These are phyloP conservation scores for Decapterus maruadsi DNA, from an alignment of 2,797 vertebrate species.

Conservation along the genomic window DNA sequence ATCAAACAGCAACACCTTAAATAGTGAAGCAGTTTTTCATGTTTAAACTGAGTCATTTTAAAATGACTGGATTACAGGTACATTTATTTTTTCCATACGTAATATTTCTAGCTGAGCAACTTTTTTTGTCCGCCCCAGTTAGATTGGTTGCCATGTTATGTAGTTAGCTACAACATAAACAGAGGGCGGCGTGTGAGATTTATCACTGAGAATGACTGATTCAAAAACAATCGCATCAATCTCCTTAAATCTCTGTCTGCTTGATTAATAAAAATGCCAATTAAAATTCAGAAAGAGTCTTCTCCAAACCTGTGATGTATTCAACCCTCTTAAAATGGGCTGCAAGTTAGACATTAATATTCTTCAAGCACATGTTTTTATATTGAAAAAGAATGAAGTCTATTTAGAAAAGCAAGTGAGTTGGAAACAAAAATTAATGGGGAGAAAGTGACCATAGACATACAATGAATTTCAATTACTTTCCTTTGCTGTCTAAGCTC, in stretches of 20 bases:
- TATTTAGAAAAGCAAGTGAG: conserved; percentile 85
- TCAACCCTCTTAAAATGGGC: conserved; percentile 72
- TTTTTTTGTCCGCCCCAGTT: neutral
- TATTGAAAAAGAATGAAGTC: conserved; percentile 79
- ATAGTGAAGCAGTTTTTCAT: conserved; percentile 23
- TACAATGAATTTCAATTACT: conserved; percentile 84
- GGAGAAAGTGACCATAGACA: conserved; percentile 82
- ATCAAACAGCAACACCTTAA: conserved; percentile 49
- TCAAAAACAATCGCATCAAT: conserved; percentile 56
- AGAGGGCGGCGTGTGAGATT: conserved; percentile 24
- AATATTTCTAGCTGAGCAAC: neutral
- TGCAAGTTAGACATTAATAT: conserved; percentile 81
- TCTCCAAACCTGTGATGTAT: conserved; percentile 70
- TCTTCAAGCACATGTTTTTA: conserved; percentile 77
- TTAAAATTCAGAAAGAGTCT: conserved; percentile 65
- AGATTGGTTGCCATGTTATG: conserved; percentile 23
- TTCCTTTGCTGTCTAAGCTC: conserved; percentile 51
- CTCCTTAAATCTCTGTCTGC: conserved; percentile 44
- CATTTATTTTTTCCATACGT: neutral
- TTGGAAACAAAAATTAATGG: conserved; percentile 86
- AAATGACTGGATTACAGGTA: neutral
- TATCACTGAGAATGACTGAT: conserved; percentile 28
- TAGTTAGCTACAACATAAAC: conserved; percentile 20
- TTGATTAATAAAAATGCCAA: conserved; percentile 68
- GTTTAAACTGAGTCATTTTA: neutral